Evolutionary conservation across 2,113 vertebrate genomes (phyloP), one percentile per base, ranked within the genome.

Genomic region (Danionella cerebrum): DNA sequence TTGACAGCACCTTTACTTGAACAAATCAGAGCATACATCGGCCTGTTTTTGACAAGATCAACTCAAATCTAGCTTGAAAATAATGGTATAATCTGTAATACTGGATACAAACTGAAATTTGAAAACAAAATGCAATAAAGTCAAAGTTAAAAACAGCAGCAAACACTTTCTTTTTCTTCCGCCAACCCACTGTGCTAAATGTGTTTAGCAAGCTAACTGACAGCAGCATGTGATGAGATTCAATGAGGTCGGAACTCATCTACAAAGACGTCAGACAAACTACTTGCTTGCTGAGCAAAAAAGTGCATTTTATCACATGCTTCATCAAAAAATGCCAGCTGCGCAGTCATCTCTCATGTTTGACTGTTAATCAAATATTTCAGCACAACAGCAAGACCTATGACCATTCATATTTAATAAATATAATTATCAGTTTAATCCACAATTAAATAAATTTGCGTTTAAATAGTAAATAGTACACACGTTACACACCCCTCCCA

Each of bases 361-460:
- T 18, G 44, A 31, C 48, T n/a, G 58, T 64, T 54, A 69, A 65
- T 59, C 39, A 51, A 63, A 36, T 50, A 65, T 18, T 39, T 45
- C 29, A 21, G 24, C 54, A 64, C 51, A 78, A 52, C 29, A 27
- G 29, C 52, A 41, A 48, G 39, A 54, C n/a, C 62, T 67, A 62
- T 73, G 54, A 51, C 36, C 39, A 60, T n/a, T n/a, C 67, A 70
- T 63, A 73, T 35, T 65, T 52, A 76, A 78, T 76, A 75, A 77
- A 77, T 75, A 78, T 69, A 48, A 47, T 5, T 38, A 38, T 57
- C 52, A 54, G 12, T 62, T 62, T 33, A 47, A 47, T 16, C 67
- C 63, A 64, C 69, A 52, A 69, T 58, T 71, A 60, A 48, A 51
- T 39, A 41, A 67, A 33, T 63, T 35, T 67, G 59, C 24, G 18